Evolutionary conservation across 2,888 invertebrate species (phyloP), one percentile per base, ranked within the genome.

Genomic region (Apodemia mormo): DNA sequence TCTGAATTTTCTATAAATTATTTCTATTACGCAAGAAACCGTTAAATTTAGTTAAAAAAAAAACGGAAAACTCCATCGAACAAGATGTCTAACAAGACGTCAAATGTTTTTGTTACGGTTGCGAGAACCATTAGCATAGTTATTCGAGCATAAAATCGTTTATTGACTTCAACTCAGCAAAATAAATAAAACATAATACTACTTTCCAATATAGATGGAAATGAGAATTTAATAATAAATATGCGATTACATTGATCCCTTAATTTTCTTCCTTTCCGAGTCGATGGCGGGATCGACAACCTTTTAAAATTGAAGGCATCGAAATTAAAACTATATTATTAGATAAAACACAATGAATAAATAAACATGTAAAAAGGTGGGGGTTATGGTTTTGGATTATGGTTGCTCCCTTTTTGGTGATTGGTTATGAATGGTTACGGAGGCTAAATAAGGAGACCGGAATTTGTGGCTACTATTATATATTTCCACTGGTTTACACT

Each of bases 81-180:
- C 71, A 72, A 78, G 74, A 81, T 77, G 76, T 75, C 66, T 75
- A 76, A 75, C 77, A 79, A 81, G 82, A 79, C 76, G 75, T 71
- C 75, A 74, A 77, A 78, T 84, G 84, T 86, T 87, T 86, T 88
- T 88, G 83, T 85, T 86, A 79, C 81, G 80, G 77, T 80, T 78
- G 30, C 65, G 65, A 67, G 70, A 67, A 49, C 79, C 77, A 90
- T 90, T 89, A 88, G 77, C 89, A 89, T 88, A 89, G 85, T 87
- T 87, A 87, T 87, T 88, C 84, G 80, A 81, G 85, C 88, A 83
- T 88, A 79, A 87, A 89, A 88, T 85, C 81, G 83, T 85, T 85
- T 87, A 85, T 86, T 87, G 85, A 85, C 85, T 83, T 77, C 79
- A 76, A 79, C 74, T 79, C 78, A 56, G 65, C 65, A 30, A 72